Evolutionary conservation across 2,797 vertebrate genomes (phyloP).

Genomic region (Heteromormyrus szaboi): DNA sequence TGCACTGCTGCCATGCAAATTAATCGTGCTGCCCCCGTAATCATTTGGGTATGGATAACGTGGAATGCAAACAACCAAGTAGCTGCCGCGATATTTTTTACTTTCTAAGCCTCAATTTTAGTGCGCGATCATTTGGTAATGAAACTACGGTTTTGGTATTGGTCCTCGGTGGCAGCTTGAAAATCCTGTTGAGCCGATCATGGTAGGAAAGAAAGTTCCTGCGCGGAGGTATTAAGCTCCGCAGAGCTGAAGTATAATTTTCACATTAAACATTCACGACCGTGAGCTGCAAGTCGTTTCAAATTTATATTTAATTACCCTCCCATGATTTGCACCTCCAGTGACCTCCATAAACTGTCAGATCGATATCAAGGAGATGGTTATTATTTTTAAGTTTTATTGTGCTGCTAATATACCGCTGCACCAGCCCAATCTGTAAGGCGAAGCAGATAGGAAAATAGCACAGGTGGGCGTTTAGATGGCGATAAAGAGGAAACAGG

Average conservation of each 20-base stretch:
- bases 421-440: background rate
- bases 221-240: background rate
- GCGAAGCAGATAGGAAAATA: background rate
- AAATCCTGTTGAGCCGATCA: background rate
- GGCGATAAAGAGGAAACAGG: background rate
- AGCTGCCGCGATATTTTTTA: background rate
- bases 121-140: background rate
- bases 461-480: background rate
- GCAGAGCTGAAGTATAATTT: conserved; percentile 17
- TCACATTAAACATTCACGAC: conserved; percentile 22
- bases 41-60: background rate
- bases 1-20: background rate
- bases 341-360: background rate
- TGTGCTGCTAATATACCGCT: background rate
- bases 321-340: background rate
- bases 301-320: conserved; percentile 14
- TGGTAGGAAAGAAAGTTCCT: background rate
- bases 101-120: background rate
- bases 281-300: background rate
- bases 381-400: background rate
- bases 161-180: background rate
- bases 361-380: background rate
- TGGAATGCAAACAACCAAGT: background rate
- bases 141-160: background rate
- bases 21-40: background rate